phyloP scores from a whole-genome alignment of 2,888 invertebrate genomes.

The Trissolcus japonicus region DNA sequence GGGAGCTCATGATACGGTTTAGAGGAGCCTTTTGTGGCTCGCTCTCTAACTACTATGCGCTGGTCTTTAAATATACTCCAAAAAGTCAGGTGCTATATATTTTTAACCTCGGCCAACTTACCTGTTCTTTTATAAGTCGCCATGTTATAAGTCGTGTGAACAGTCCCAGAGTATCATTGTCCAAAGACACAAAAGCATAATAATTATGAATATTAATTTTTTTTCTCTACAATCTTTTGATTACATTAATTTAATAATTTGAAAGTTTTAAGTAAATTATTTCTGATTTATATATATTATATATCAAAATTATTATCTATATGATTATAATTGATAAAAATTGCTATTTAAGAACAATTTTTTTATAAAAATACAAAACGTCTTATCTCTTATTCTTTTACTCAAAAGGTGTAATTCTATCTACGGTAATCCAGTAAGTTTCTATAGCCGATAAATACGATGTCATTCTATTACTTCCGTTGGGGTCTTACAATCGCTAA shows the following conservation, averaged over 20 bases:
- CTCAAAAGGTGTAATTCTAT: too few relatives aligned
- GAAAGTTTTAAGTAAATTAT: too few relatives aligned
- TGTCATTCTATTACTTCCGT: constrained; percentile 17
- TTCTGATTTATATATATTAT: too few relatives aligned
- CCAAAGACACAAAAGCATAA: constrained; percentile 13
- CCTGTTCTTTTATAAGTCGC: constrained; percentile 18
- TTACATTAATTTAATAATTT: constrained; percentile 15
- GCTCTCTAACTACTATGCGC: constrained; percentile 13
- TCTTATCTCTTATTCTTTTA: too few relatives aligned
- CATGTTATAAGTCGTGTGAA: constrained; percentile 8
- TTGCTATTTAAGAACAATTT: too few relatives aligned
- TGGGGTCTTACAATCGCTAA: constrained; percentile 18
- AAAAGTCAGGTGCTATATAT: constrained; percentile 45
- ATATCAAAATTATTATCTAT: too few relatives aligned
- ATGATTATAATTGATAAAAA: too few relatives aligned
- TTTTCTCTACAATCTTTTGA: constrained; percentile 8
- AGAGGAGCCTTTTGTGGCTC: constrained; percentile 24
- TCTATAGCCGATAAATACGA: not conserved
- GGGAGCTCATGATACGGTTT: constrained; percentile 18
- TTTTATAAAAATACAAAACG: too few relatives aligned
- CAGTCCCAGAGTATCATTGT: constrained; percentile 17
- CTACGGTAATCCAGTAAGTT: not conserved
- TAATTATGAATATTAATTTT: constrained; percentile 40
- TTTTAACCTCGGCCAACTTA: constrained; percentile 4
- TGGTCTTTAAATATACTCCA: constrained; percentile 23